Evolutionary conservation across 2,797 vertebrate species (phyloP).

Genomic region (Ispidina picta): DNA sequence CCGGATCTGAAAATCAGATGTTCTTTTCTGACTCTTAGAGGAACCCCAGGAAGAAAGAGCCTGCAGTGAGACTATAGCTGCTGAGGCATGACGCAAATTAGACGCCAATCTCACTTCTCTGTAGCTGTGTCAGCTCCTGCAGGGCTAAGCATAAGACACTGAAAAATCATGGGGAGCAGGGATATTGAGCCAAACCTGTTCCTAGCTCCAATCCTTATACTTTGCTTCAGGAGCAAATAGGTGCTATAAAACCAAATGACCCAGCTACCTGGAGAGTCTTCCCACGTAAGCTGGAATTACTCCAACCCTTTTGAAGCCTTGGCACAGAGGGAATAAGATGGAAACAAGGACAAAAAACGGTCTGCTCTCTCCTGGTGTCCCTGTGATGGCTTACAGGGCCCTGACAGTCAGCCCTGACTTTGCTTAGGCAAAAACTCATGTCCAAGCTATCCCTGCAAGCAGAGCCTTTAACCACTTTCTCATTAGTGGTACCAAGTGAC

Average conservation of each 20-base stretch:
- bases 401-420: background rate
- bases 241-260: background rate
- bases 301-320: background rate
- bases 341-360: background rate
- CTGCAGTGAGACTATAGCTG: conserved; percentile 53
- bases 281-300: background rate
- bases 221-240: background rate
- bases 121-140: conserved; percentile 57
- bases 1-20: conserved; percentile 27
- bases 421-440: background rate
- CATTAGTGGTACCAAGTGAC: background rate
- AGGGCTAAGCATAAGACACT: conserved; percentile 42
- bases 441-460: background rate
- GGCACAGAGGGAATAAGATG: background rate
- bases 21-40: conserved; percentile 50
- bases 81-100: conserved; percentile 68
- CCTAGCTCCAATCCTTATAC: background rate
- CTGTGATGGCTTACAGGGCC: background rate
- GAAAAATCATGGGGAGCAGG: conserved; percentile 4
- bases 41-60: conserved; percentile 54
- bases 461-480: background rate
- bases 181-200: conserved; percentile 26
- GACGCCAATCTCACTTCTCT: conserved; percentile 46
- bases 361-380: background rate
- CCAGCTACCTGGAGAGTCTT: background rate